These are phyloP conservation scores for Forficula auricularia DNA, from an alignment of 1,140 invertebrate genomes.

Conservation along the genomic window DNA sequence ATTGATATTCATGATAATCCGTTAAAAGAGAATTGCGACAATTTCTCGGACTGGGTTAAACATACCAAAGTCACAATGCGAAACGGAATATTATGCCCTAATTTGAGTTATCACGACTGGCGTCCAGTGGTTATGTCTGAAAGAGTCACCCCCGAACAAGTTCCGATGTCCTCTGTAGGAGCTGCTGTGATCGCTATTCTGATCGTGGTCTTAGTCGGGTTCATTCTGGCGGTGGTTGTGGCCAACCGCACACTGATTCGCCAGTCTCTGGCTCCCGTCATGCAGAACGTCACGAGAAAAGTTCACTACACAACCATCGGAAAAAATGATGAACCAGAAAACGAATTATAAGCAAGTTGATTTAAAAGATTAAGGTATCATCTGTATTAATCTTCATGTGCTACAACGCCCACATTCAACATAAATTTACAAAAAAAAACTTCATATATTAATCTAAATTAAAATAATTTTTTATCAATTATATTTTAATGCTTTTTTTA, in stretches of 20 bases:
- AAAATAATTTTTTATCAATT: no score
- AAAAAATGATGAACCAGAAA: constrained; percentile 29
- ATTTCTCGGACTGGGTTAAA: constrained; percentile 44
- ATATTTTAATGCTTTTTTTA: no score
- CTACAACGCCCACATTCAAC: no score
- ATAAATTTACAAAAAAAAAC: no score
- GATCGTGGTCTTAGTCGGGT: constrained; percentile 31
- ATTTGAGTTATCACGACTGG: constrained; percentile 19
- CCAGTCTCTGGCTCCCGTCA: constrained; percentile 38
- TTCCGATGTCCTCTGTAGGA: constrained; percentile 17
- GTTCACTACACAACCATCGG: constrained; percentile 56
- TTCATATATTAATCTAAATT: no score
- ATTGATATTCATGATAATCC: constrained; percentile 50
- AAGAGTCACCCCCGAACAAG: constrained; percentile 23
- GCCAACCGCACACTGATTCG: constrained; percentile 37
- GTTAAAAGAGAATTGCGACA: constrained; percentile 43
- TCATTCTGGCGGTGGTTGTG: constrained; percentile 37
- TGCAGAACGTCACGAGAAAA: constrained; percentile 45
- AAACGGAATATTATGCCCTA: constrained; percentile 28
- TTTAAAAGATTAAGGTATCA: no score
- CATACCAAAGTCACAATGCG: constrained; percentile 40
- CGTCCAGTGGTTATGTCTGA: constrained; percentile 23
- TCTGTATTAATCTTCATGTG: no score
- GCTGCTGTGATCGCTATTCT: constrained; percentile 36
- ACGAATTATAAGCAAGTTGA: constrained; percentile 23